Evolutionary conservation across 1,140 invertebrate species (phyloP).

Genomic region (Rhopalosiphum maidis): DNA sequence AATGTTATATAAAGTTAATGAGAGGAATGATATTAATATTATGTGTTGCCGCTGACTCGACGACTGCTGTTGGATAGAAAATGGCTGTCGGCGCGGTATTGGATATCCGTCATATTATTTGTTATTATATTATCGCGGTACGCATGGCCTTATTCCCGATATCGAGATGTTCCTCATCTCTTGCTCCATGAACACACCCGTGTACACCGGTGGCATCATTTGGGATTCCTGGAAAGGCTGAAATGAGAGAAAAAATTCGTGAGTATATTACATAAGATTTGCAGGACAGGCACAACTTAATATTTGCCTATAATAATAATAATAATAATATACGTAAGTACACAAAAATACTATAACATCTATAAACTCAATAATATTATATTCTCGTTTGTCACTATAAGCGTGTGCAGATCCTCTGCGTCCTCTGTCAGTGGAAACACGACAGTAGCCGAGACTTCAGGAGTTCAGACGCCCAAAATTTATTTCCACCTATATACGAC

Average conservation of each 20-base stretch:
- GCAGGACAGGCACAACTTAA: too few relatives aligned
- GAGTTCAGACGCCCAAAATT: too few relatives aligned
- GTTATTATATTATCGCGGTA: not conserved
- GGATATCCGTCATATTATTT: not conserved
- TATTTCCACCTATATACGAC: too few relatives aligned
- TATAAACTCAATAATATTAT: too few relatives aligned
- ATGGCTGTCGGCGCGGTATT: not conserved
- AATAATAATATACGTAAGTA: too few relatives aligned
- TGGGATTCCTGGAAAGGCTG: not conserved
- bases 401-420: too few relatives aligned
- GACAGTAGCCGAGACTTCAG: too few relatives aligned
- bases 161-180: not conserved
- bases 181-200: not conserved
- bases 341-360: too few relatives aligned
- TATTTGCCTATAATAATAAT: too few relatives aligned
- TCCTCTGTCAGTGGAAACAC: too few relatives aligned
- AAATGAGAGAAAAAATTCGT: not conserved
- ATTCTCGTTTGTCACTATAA: too few relatives aligned
- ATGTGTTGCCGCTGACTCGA: not conserved
- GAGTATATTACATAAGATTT: not conserved
- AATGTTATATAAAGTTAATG: constrained; percentile 14
- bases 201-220: not conserved
- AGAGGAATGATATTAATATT: constrained; percentile 1
- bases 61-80: not conserved
- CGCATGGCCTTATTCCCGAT: not conserved